Base-by-base conservation (phyloP, 2,113 vertebrate species). In the Brachyhypopomus gauderio region DNA sequence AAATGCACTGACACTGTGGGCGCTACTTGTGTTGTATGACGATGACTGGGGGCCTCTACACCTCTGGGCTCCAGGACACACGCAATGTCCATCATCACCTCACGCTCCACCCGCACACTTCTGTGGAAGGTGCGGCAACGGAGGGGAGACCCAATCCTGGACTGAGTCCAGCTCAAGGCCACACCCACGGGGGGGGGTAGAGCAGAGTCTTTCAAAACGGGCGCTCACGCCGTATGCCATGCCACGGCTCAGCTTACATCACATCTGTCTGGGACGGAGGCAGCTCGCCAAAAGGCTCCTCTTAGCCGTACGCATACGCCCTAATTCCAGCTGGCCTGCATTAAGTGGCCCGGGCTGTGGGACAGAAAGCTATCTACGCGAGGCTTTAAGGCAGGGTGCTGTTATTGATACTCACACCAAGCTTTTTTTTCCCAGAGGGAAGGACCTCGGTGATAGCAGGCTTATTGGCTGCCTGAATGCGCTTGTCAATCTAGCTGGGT, bases 401-500 rank as follows among this genome's bases (percentile, higher is more conserved):
- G n/a, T 72, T 77, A 83, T 67, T 66, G 77, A 83, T 60, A 66
- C 75, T 70, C 72, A 56, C 36, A 34, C 56, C 25, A 45, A 55
- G 45, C 1, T 56, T 70, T 71, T 72, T 72, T 79, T 48, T 72
- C 62, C 5, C 17, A 59, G 27, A 62, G 52, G 30, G 11, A 85
- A 62, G 69, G 27, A 58, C 75, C n/a, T 66, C 30, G 59, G 52
- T 64, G 48, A 75, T 62, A 82, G 88, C 81, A 86, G 78, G 85
- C 48, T 70, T 70, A 41, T 41, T 70, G 66, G 34, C 64, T 67
- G 88, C 56, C 78, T n/a, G 82, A 86, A 90, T 89, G 72, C 77
- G 82, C 85, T 88, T 89, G 87, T 88, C 87, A 87, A 88, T 92
- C 89, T 88, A 55, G 83, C 85, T 85, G 81, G 75, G 85, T 85